Evolutionary conservation across 2,888 invertebrate genomes (phyloP).

Genomic region (Brachylomia viminalis): DNA sequence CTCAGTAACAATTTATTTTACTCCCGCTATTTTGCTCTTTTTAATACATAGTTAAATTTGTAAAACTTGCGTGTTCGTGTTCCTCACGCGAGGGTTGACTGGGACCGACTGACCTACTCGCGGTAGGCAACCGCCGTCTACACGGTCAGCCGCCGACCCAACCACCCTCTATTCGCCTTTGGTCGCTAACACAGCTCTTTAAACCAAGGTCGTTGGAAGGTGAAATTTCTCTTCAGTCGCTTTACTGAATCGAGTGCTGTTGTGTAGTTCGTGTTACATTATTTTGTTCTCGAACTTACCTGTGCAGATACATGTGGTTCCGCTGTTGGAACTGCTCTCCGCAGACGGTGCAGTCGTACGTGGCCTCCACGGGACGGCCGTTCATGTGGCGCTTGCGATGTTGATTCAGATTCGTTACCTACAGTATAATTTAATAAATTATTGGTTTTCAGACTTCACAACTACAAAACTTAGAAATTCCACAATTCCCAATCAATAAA

Average conservation of each 20-base stretch:
- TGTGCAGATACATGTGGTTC: conserved; percentile 87
- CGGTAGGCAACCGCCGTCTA: too few species aligned
- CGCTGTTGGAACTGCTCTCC: conserved; percentile 86
- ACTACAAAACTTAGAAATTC: not conserved
- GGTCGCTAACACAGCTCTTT: too few species aligned
- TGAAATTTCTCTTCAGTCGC: not conserved
- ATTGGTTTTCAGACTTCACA: not conserved
- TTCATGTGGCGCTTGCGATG: conserved; percentile 87
- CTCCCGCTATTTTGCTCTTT: too few species aligned
- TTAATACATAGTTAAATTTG: too few species aligned
- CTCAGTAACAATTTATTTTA: too few species aligned
- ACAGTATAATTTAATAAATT: conserved; percentile 7
- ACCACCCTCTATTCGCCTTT: too few species aligned
- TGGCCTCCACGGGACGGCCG: conserved; percentile 81
- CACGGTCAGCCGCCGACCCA: too few species aligned
- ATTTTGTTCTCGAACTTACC: conserved; percentile 69
- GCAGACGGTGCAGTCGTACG: conserved; percentile 86
- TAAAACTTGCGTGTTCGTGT: too few species aligned
- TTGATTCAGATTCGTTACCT: conserved; percentile 89
- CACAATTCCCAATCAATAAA: not conserved
- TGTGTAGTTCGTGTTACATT: too few species aligned
- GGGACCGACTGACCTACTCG: too few species aligned
- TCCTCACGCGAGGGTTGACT: too few species aligned
- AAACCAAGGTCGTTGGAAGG: too few species aligned
- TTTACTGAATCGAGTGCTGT: not conserved